Conservation (phyloP, 2,888 invertebrate species). For the Diogma glabrata region DNA sequence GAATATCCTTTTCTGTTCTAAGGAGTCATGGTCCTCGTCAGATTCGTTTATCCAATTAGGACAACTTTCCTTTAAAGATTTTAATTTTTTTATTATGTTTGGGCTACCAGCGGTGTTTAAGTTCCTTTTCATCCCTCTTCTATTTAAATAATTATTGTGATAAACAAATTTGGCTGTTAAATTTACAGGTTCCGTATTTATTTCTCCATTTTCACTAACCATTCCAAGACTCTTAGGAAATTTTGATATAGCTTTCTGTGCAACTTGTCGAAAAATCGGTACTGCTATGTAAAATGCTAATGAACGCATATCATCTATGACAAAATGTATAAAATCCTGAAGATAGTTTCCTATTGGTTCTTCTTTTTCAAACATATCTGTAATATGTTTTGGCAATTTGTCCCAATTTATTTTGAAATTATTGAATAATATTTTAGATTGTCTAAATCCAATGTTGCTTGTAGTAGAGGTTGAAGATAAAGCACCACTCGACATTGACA, state of each 20-base stretch:
- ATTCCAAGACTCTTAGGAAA: slow-evolving; percentile 4
- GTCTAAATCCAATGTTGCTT: neutral
- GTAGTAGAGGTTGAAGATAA: neutral
- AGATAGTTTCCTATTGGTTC: neutral
- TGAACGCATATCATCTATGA: slow-evolving; percentile 7
- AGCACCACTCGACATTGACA: slow-evolving; percentile 5
- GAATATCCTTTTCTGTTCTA: slow-evolving; percentile 1
- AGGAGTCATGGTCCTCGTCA: neutral
- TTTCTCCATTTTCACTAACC: neutral
- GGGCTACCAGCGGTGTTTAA: neutral
- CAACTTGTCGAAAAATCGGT: slow-evolving; percentile 1
- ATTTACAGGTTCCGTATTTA: slow-evolving; percentile 4
- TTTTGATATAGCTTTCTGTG: slow-evolving; percentile 2
- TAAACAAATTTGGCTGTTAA: neutral
- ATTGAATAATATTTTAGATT: neutral
- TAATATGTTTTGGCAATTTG: neutral
- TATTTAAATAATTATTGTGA: slow-evolving; percentile 6
- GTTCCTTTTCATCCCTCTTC: neutral
- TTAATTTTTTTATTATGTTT: neutral
- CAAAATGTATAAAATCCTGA: slow-evolving; percentile 6
- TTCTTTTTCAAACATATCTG: neutral
- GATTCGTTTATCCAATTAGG: neutral
- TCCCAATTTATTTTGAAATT: neutral
- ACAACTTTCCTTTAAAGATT: slow-evolving; percentile 7
- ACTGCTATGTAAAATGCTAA: slow-evolving; percentile 6